Base-by-base conservation (phyloP, 2,888 invertebrate species). In the Neria commutata region DNA sequence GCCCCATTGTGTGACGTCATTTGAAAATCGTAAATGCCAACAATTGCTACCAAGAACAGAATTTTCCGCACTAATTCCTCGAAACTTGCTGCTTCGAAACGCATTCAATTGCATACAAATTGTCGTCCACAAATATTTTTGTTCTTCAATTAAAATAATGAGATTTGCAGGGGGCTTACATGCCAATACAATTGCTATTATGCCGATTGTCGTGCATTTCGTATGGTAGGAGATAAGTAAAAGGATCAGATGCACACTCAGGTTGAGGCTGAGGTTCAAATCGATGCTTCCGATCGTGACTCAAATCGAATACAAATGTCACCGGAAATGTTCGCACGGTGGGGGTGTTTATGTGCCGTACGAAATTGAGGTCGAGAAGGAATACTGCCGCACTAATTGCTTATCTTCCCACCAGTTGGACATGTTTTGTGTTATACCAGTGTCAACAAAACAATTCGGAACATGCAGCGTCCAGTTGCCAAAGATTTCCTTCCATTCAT, bases 201-300 rank as follows among this genome's bases (percentile, higher is more conserved):
- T n/a, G 37, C 37, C n/a, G 10, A 14, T n/a, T 8, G 37, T 37
- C 4, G 14, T 37, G n/a, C 10, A 14, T n/a, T 37, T 37, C n/a
- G n/a, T n/a, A n/a, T n/a, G 37, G 37, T n/a, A 37, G n/a, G n/a
- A 37, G 37, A 37, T 37, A 37, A 37, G n/a, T n/a, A 37, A 37
- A 4, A 37, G n/a, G 4, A 37, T 14, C n/a, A 37, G 4, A 37
- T n/a, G 16, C 37, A 37, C 37, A 37, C 37, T 6, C 16, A 37
- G 4, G 10, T n/a, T 14, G n/a, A 37, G 37, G 37, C n/a, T n/a
- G 37, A 37, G 29, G 29, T n/a, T n/a, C n/a, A n/a, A n/a, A n/a
- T n/a, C n/a, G n/a, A n/a, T n/a, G n/a, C n/a, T n/a, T n/a, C n/a
- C n/a, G n/a, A n/a, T n/a, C n/a, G n/a, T n/a, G n/a, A n/a, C n/a